Percentiles rank a stretch among this genome's conserved stretches.
phyloP scores from a whole-genome alignment of 2,888 invertebrate genomes.

The Ypsolopha scabrella region DNA sequence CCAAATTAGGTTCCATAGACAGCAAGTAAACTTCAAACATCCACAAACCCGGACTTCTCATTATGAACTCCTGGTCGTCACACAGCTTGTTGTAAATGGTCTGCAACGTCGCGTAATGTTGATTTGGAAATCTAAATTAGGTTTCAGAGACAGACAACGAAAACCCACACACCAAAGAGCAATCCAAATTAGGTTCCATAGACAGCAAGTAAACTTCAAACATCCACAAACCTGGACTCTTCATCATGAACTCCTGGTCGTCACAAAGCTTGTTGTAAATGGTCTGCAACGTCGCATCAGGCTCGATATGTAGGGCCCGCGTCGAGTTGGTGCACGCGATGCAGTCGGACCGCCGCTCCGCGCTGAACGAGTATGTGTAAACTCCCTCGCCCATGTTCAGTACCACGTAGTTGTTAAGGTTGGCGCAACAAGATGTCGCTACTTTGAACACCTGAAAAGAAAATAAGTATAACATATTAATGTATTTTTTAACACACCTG shows the following conservation, averaged over 20 bases:
- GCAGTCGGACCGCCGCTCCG: constrained; percentile 89
- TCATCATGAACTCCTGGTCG: constrained; percentile 87
- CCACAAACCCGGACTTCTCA: too few relatives aligned
- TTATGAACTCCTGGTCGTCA: too few relatives aligned
- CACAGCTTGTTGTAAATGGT: too few relatives aligned
- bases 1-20: too few relatives aligned
- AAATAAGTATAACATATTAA: too few relatives aligned
- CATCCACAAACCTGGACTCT: constrained; percentile 76
- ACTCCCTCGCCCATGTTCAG: constrained; percentile 97
- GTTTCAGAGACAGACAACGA: too few relatives aligned
- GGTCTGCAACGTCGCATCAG: constrained; percentile 77
- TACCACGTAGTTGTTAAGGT: constrained; percentile 96
- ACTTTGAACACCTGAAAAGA: constrained; percentile 86
- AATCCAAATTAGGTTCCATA: too few relatives aligned
- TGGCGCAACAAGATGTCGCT: constrained; percentile 90
- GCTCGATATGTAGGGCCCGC: constrained; percentile 71
- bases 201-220: background rate
- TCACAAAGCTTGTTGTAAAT: constrained; percentile 86
- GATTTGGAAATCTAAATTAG: too few relatives aligned
- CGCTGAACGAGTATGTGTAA: constrained; percentile 94
- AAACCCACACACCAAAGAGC: too few relatives aligned
- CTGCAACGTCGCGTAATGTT: too few relatives aligned
- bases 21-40: too few relatives aligned
- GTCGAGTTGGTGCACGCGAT: constrained; percentile 87
- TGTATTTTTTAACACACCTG: too few relatives aligned